Percentiles rank a stretch among this genome's conserved stretches.
These are phyloP conservation scores for Auanema sp. DNA, from an alignment of 2,888 invertebrate species.

Conservation along the genomic window DNA sequence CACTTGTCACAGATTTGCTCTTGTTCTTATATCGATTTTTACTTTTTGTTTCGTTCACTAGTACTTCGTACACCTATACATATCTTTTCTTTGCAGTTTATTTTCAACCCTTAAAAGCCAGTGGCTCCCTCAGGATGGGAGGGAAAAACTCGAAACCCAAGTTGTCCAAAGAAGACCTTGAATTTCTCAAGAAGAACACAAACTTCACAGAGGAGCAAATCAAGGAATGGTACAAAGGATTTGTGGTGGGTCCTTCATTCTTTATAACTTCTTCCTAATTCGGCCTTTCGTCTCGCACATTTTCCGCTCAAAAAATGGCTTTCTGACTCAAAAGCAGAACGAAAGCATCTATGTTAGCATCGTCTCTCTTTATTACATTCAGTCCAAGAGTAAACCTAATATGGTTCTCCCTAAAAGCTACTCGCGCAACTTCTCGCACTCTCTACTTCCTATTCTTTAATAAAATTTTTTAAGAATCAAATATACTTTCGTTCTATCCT, in stretches of 20 bases:
- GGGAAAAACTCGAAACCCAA: conserved; percentile 64
- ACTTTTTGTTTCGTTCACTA: conserved; percentile 7
- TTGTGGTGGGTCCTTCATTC: conserved; percentile 80
- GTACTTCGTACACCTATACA: conserved; percentile 10
- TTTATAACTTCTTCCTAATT: neutral
- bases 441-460: neutral
- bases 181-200: conserved; percentile 95
- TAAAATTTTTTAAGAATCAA: too few relatives aligned
- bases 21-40: neutral
- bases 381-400: neutral
- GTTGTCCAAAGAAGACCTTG: conserved; percentile 81
- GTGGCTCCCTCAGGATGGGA: conserved; percentile 49
- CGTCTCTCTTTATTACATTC: neutral
- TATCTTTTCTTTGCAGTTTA: conserved; percentile 4
- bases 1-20: neutral
- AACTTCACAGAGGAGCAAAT: conserved; percentile 97
- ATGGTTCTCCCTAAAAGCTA: neutral
- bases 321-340: neutral
- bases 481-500: too few relatives aligned
- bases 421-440: neutral
- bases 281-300: neutral
- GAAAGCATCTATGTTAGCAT: too few relatives aligned
- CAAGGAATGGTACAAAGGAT: conserved; percentile 99
- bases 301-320: neutral
- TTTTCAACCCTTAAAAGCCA: conserved; percentile 18